These are phyloP conservation scores for Holacanthus passer DNA, from an alignment of 2,113 vertebrate genomes.

Conservation along the genomic window DNA sequence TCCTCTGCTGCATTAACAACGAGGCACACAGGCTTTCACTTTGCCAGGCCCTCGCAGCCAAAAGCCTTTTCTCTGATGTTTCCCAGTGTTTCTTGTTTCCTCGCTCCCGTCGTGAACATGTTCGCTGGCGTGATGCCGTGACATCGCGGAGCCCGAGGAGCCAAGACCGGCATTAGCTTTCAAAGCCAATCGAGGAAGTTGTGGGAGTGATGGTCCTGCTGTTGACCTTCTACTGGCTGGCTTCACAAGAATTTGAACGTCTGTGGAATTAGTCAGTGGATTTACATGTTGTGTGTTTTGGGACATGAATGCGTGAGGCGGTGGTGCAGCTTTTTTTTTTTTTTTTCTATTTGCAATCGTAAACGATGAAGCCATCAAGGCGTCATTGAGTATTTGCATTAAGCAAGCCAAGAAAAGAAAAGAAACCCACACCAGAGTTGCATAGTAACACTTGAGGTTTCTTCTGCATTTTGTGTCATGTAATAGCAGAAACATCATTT, in stretches of 20 bases:
- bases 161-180: slow-evolving; percentile 1
- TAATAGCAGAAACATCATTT: not conserved
- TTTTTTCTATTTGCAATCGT: not conserved
- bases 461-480: not conserved
- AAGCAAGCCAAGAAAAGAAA: too few relatives aligned
- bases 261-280: not conserved
- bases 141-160: not conserved
- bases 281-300: not conserved
- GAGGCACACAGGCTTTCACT: not conserved
- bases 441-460: not conserved
- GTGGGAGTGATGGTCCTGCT: not conserved
- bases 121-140: not conserved
- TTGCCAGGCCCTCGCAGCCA: slow-evolving; percentile 19
- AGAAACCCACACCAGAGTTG: not conserved
- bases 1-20: slow-evolving; percentile 10
- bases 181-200: slow-evolving; percentile 1
- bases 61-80: slow-evolving; percentile 16
- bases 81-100: slow-evolving; percentile 16
- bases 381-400: not conserved
- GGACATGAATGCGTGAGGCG: not conserved
- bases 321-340: not conserved
- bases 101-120: not conserved
- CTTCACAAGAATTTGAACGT: not conserved
- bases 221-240: slow-evolving; percentile 10
- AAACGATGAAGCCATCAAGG: not conserved